phyloP scores from a whole-genome alignment of 1,140 invertebrate genomes.

The Lasioglossum baleicum region DNA sequence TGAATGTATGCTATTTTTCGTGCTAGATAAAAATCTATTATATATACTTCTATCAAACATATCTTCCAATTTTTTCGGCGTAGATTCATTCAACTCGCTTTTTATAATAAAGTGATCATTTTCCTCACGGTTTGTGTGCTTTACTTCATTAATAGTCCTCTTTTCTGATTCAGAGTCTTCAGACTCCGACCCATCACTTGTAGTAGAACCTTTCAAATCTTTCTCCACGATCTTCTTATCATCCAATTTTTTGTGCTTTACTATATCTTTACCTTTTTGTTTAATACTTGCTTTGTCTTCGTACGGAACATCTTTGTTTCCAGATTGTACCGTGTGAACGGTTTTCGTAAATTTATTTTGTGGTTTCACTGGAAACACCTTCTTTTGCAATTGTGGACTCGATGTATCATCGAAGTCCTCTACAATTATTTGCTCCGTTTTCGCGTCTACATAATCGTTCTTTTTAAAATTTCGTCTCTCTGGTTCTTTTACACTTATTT shows the following conservation, averaged over 20 bases:
- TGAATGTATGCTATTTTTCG: slow-evolving; percentile 8
- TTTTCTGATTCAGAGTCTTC: background rate
- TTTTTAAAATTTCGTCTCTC: slow-evolving; percentile 6
- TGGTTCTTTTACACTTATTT: slow-evolving; percentile 6
- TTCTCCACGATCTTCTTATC: background rate
- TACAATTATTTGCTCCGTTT: slow-evolving; percentile 11
- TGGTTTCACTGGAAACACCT: slow-evolving; percentile 1
- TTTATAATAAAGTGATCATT: background rate
- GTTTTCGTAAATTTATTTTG: slow-evolving; percentile 3
- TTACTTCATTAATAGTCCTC: background rate
- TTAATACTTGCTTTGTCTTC: slow-evolving; percentile 8
- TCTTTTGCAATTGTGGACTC: slow-evolving; percentile 40
- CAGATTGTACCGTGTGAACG: background rate
- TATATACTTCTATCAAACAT: background rate
- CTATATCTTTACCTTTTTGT: background rate
- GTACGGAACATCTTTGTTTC: slow-evolving; percentile 8
- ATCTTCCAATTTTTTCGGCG: background rate
- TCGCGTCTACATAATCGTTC: background rate
- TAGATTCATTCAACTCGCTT: background rate
- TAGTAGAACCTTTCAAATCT: slow-evolving; percentile 1
- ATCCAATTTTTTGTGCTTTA: background rate
- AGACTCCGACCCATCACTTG: slow-evolving; percentile 9
- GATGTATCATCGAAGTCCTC: slow-evolving; percentile 52
- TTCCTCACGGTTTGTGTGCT: background rate
- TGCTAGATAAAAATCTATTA: background rate